phyloP scores from a whole-genome alignment of 2,797 vertebrate genomes.

The Simalia tracyae region DNA sequence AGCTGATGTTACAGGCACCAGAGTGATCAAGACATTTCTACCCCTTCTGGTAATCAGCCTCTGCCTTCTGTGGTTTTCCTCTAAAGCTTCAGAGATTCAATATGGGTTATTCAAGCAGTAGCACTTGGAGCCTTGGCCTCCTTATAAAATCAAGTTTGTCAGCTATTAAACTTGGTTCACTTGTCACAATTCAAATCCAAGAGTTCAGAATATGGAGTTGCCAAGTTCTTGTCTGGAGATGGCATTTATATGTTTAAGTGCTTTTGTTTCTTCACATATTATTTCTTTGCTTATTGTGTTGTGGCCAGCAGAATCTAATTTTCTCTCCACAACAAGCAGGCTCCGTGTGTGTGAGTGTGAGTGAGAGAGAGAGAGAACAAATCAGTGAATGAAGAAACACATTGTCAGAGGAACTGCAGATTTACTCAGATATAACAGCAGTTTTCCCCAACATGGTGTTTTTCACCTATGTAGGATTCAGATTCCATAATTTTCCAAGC shows the following conservation, averaged over 20 bases:
- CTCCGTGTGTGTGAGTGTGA: neutral
- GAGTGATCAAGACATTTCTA: too few species aligned
- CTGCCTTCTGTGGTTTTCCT: neutral
- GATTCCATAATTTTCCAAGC: neutral
- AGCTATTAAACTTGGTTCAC: neutral
- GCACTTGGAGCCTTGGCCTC: neutral
- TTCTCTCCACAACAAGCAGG: neutral
- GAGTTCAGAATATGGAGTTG: neutral
- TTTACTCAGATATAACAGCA: neutral
- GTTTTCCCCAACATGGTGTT: neutral
- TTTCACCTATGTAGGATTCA: neutral
- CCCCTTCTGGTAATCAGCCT: neutral
- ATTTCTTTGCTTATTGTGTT: neutral
- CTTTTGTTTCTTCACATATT: neutral
- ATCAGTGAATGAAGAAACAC: neutral
- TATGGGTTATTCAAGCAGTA: neutral
- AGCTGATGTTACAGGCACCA: neutral
- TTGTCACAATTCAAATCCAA: neutral
- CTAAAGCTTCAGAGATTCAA: neutral
- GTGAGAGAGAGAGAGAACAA: neutral
- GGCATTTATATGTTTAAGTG: neutral
- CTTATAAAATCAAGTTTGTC: neutral
- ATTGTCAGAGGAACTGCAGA: neutral
- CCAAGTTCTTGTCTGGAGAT: neutral
- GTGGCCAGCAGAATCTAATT: neutral